phyloP scores from a whole-genome alignment of 2,888 invertebrate species.

The Bellardia pandia region DNA sequence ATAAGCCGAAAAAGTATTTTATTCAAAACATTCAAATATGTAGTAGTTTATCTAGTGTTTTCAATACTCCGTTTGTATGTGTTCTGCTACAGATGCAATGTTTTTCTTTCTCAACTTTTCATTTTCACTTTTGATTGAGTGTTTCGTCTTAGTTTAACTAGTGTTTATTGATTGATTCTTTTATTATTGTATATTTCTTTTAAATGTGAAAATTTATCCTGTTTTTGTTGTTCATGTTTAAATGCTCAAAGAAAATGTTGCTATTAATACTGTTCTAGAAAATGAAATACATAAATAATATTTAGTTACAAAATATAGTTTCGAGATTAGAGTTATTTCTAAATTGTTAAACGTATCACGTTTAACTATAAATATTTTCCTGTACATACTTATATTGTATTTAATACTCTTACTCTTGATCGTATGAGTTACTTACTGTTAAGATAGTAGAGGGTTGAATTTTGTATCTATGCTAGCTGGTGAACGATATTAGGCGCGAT shows the following conservation, averaged over 20 bases:
- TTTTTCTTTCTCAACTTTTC: slow-evolving; percentile 53
- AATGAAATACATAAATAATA: not conserved
- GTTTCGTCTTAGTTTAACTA: slow-evolving; percentile 18
- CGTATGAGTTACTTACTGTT: not conserved
- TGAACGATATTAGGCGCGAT: too few relatives aligned
- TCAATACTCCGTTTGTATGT: not conserved
- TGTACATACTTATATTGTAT: not conserved
- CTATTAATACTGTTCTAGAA: not conserved
- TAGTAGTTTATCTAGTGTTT: not conserved
- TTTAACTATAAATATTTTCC: slow-evolving; percentile 23
- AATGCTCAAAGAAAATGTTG: slow-evolving; percentile 1
- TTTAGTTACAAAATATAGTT: slow-evolving; percentile 10
- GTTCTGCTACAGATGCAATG: slow-evolving; percentile 24
- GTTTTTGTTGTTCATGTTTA: not conserved
- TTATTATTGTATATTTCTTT: not conserved
- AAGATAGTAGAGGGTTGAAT: not conserved
- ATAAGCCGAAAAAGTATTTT: slow-evolving; percentile 66
- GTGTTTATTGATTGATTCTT: not conserved
- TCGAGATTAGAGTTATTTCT: not conserved
- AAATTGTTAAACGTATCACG: slow-evolving; percentile 26
- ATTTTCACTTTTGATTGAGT: slow-evolving; percentile 4
- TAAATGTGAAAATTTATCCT: not conserved
- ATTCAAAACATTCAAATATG: slow-evolving; percentile 11
- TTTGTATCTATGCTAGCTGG: not conserved
- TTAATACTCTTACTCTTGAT: not conserved